These are phyloP conservation scores for Dipus sagitta DNA, from an alignment of 2,797 vertebrate species.

Conservation along the genomic window DNA sequence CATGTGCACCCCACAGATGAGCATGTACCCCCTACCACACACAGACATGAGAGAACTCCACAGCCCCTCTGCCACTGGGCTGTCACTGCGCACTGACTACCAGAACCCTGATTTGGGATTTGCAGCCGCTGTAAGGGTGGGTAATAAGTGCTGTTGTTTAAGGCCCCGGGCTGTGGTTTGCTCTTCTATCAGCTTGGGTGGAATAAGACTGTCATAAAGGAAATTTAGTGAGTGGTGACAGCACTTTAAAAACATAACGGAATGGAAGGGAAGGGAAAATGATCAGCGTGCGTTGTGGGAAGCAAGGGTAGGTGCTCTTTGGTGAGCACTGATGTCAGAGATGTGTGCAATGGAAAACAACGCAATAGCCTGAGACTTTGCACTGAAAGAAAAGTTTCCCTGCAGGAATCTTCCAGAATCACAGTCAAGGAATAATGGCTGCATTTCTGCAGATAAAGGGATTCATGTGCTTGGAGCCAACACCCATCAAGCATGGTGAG, in stretches of 20 bases:
- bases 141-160: neutral
- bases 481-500: neutral
- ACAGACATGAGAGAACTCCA: neutral
- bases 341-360: rapidly evolving
- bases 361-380: neutral
- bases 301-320: neutral
- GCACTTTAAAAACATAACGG: constrained; percentile 26
- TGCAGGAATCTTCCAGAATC: neutral
- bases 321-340: neutral
- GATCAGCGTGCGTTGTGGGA: neutral
- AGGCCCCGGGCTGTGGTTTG: neutral
- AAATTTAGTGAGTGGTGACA: neutral
- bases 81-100: neutral
- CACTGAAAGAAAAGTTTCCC: neutral
- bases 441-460: neutral
- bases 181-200: neutral
- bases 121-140: neutral
- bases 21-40: neutral
- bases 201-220: neutral
- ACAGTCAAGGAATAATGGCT: neutral
- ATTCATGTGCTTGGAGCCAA: neutral
- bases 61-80: too few species aligned
- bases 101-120: neutral
- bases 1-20: too few species aligned
- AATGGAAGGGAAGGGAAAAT: neutral